A percentile compares a stretch with the other conserved stretches of the same genome.
Evolutionary conservation across 2,797 vertebrate genomes (phyloP).

Genomic region (Sebastes vulpes): DNA sequence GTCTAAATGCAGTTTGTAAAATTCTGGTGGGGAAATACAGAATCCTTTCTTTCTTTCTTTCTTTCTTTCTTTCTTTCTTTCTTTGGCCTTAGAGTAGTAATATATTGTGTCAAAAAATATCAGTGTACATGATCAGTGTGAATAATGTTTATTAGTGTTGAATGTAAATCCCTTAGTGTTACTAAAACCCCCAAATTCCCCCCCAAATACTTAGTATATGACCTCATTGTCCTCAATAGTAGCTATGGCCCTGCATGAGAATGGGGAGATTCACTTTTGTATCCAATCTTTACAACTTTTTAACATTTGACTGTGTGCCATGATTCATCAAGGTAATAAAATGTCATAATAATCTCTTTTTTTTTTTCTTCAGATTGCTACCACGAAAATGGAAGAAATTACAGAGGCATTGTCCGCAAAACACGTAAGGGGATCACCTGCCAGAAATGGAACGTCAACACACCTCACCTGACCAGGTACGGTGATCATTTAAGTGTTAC

Average conservation of each 20-base stretch:
- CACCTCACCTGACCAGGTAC: conserved; percentile 90
- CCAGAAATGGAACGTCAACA: conserved; percentile 91
- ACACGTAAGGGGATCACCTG: conserved; percentile 95
- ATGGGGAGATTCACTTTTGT: not conserved
- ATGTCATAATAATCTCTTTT: not conserved
- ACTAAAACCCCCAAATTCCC: not conserved
- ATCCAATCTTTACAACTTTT: not conserved
- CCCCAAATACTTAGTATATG: not conserved
- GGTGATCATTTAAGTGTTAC: not conserved
- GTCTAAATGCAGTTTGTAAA: no score
- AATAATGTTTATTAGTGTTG: not conserved
- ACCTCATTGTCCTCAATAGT: not conserved
- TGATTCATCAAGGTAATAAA: not conserved
- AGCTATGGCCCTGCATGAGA: not conserved
- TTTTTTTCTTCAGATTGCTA: conserved; percentile 86
- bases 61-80: no score
- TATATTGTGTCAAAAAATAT: not conserved
- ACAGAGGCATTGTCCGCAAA: conserved; percentile 89
- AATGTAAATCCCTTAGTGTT: not conserved
- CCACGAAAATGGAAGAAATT: conserved; percentile 89
- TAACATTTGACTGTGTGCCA: not conserved
- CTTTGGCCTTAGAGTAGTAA: no score
- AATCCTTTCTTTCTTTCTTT: no score
- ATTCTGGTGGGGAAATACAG: no score
- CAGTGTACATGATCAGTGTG: not conserved